phyloP scores from a whole-genome alignment of 2,797 vertebrate species.

The Meriones psammophilus region DNA sequence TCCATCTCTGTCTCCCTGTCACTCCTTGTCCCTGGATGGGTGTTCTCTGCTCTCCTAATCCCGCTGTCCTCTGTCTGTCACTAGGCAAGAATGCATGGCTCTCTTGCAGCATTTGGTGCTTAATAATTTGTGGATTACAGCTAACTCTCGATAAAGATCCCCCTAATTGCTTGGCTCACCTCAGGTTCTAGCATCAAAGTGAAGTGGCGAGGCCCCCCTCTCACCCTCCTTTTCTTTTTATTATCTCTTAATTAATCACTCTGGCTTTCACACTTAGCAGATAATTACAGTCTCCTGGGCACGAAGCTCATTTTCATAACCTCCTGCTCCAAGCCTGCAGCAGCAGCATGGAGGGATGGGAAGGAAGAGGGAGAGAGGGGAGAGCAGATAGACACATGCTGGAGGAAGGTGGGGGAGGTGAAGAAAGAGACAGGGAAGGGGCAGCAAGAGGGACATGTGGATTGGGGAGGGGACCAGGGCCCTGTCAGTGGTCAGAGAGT shows the following conservation, averaged over 20 bases:
- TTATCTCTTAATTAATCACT: slow-evolving; percentile 94
- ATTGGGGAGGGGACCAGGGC: background rate
- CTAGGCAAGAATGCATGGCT: slow-evolving; percentile 67
- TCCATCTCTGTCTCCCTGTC: background rate
- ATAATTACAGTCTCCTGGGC: slow-evolving; percentile 91
- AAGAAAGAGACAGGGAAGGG: background rate
- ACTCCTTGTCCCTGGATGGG: background rate
- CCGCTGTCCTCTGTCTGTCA: slow-evolving; percentile 68
- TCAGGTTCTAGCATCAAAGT: slow-evolving; percentile 91
- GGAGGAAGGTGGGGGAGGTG: background rate
- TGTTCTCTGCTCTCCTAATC: slow-evolving; percentile 30
- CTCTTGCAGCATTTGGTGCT: slow-evolving; percentile 81
- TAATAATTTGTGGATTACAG: slow-evolving; percentile 87
- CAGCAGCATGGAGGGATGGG: slow-evolving; percentile 55
- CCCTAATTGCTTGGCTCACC: slow-evolving; percentile 90
- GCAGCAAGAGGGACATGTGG: background rate
- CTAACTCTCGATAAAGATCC: slow-evolving; percentile 89
- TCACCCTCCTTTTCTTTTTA: slow-evolving; percentile 90
- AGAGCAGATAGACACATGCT: slow-evolving; percentile 23
- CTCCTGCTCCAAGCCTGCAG: slow-evolving; percentile 85
- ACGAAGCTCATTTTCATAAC: slow-evolving; percentile 89
- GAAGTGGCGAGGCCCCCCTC: slow-evolving; percentile 87
- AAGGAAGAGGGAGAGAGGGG: slow-evolving; percentile 8
- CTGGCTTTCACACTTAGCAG: slow-evolving; percentile 90
- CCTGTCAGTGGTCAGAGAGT: background rate